phyloP scores from a whole-genome alignment of 1,140 invertebrate species.

The Andrena cerasifolii region DNA sequence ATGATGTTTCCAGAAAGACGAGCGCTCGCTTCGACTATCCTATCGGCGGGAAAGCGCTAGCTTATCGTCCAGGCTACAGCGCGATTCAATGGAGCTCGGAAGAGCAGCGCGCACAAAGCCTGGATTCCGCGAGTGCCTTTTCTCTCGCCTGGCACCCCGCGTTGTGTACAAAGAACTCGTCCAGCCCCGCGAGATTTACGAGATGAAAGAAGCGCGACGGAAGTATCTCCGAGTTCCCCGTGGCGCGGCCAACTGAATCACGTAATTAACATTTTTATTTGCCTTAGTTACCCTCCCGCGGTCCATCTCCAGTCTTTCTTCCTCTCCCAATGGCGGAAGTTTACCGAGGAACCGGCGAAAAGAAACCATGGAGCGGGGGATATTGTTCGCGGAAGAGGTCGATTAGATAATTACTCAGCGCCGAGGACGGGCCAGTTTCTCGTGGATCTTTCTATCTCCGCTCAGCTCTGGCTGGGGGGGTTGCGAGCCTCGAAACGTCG shows the following conservation, averaged over 20 bases:
- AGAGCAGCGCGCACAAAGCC: not conserved
- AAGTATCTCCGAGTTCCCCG: not conserved
- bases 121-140: not conserved
- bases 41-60: not conserved
- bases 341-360: slow-evolving; percentile 13
- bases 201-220: slow-evolving; percentile 17
- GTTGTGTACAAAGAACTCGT: slow-evolving; percentile 48
- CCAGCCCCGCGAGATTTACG: slow-evolving; percentile 2
- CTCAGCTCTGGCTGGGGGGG: not conserved
- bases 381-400: slow-evolving; percentile 41
- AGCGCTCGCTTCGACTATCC: no score
- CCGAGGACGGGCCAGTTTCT: slow-evolving; percentile 1
- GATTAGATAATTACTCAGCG: slow-evolving; percentile 52
- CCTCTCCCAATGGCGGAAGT: slow-evolving; percentile 17
- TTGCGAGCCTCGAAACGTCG: not conserved
- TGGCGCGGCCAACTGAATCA: slow-evolving; percentile 5
- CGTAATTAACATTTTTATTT: slow-evolving; percentile 52
- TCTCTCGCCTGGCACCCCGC: not conserved
- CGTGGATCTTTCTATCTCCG: not conserved
- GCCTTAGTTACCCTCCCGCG: not conserved
- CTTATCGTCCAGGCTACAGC: not conserved
- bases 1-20: no score
- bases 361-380: slow-evolving; percentile 16
- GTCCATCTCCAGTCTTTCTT: not conserved
- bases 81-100: not conserved